These are phyloP conservation scores for Bilobella aurantiaca DNA, from an alignment of 1,140 invertebrate genomes.

Conservation along the genomic window DNA sequence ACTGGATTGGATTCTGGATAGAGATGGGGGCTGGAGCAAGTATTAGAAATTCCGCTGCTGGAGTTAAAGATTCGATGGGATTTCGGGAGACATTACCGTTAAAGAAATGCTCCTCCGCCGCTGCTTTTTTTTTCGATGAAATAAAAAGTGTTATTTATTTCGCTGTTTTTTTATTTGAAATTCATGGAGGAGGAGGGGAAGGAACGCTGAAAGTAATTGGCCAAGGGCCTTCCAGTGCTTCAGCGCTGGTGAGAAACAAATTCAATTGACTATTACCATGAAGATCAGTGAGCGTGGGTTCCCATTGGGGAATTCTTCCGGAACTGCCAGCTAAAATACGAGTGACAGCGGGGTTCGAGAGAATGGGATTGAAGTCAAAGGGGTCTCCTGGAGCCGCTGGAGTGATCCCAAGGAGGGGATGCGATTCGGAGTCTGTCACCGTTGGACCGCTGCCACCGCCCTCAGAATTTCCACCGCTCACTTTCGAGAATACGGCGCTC, in stretches of 20 bases:
- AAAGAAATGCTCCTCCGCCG: not conserved
- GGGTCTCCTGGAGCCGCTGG: slow-evolving; percentile 34
- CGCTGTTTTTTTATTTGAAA: not conserved
- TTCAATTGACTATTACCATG: slow-evolving; percentile 34
- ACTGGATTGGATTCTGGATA: not conserved
- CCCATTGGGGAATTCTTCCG: slow-evolving; percentile 35
- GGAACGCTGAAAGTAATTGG: not conserved
- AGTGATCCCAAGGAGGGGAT: slow-evolving; percentile 35
- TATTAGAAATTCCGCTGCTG: slow-evolving; percentile 10
- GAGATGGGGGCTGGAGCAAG: no score
- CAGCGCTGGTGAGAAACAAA: slow-evolving; percentile 18
- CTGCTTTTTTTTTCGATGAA: no score
- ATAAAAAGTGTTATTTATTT: slow-evolving; percentile 9
- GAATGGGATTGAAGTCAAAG: slow-evolving; percentile 36
- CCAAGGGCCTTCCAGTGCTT: no score
- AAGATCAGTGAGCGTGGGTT: slow-evolving; percentile 33
- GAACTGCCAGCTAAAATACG: slow-evolving; percentile 36
- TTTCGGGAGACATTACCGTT: not conserved
- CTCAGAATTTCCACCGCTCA: slow-evolving; percentile 4
- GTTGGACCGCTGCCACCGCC: no score
- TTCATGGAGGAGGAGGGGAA: not conserved
- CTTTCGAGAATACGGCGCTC: slow-evolving; percentile 33
- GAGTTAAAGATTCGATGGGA: slow-evolving; percentile 4
- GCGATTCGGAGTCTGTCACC: slow-evolving; percentile 28
- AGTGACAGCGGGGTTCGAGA: slow-evolving; percentile 35